These are phyloP conservation scores for Drosophila kambysellisi DNA, from an alignment of 2,888 invertebrate species.

Conservation along the genomic window DNA sequence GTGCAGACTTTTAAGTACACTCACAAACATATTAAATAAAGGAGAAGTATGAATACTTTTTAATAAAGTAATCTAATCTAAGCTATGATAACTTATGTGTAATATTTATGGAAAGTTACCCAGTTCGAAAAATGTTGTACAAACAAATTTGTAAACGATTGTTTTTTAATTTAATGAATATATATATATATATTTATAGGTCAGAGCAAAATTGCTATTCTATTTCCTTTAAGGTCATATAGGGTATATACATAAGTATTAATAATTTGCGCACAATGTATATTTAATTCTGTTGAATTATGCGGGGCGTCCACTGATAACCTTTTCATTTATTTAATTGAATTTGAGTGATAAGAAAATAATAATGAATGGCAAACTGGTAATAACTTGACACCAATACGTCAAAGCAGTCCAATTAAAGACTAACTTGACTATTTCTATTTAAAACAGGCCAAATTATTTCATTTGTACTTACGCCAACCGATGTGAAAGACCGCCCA, in stretches of 20 bases:
- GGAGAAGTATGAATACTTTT: neutral
- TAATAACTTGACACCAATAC: conserved; percentile 27
- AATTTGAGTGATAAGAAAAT: conserved; percentile 46
- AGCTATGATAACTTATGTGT: neutral
- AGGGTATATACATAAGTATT: neutral
- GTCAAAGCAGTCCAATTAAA: conserved; percentile 9
- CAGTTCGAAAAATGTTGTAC: neutral
- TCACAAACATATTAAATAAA: neutral
- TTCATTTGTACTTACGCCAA: conserved; percentile 74
- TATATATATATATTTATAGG: neutral
- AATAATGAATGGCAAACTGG: neutral
- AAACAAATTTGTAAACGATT: neutral
- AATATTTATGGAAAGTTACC: neutral
- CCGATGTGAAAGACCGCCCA: conserved; percentile 80
- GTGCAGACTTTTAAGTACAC: neutral
- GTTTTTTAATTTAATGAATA: neutral
- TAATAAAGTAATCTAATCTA: neutral
- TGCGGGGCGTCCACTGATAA: conserved; percentile 25
- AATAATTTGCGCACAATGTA: conserved; percentile 14
- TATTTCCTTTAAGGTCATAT: neutral
- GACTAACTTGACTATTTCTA: conserved; percentile 1
- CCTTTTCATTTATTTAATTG: conserved; percentile 41
- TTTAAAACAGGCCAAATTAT: neutral
- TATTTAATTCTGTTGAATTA: conserved; percentile 5
- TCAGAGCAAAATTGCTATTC: neutral